Evolutionary conservation across 1,140 invertebrate genomes (phyloP).

Genomic region (Neodiprion virginianus): DNA sequence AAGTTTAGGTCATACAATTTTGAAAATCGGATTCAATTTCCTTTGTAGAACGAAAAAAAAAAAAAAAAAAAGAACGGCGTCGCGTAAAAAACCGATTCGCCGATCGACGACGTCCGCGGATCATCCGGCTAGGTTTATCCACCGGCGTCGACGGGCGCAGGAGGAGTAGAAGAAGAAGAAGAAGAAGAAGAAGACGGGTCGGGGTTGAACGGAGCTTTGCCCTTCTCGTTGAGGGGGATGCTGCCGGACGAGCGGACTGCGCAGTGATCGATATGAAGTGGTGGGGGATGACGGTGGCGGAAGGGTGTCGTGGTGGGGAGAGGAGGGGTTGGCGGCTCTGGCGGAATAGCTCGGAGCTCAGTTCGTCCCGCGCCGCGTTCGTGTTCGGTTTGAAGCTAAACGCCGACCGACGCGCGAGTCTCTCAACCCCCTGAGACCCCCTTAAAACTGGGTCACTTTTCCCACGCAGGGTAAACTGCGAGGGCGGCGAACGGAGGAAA

Average conservation of each 20-base stretch:
- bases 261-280: neutral
- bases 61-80: too few species aligned
- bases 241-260: neutral
- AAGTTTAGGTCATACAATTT: too few species aligned
- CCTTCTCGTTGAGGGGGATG: neutral
- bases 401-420: too few species aligned
- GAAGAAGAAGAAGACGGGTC: too few species aligned
- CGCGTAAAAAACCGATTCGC: too few species aligned
- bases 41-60: too few species aligned
- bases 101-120: too few species aligned
- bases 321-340: neutral
- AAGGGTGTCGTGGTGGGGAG: neutral
- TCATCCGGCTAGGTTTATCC: too few species aligned
- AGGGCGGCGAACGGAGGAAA: neutral
- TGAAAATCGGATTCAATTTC: too few species aligned
- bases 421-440: neutral
- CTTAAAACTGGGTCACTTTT: neutral
- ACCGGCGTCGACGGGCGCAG: too few species aligned
- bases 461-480: neutral
- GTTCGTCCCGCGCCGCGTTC: conserved; percentile 1
- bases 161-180: too few species aligned
- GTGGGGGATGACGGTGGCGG: neutral
- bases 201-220: too few species aligned
- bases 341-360: neutral
- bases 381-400: neutral